These are phyloP conservation scores for Silurus asotus DNA, from an alignment of 2,113 vertebrate genomes.

Conservation along the genomic window DNA sequence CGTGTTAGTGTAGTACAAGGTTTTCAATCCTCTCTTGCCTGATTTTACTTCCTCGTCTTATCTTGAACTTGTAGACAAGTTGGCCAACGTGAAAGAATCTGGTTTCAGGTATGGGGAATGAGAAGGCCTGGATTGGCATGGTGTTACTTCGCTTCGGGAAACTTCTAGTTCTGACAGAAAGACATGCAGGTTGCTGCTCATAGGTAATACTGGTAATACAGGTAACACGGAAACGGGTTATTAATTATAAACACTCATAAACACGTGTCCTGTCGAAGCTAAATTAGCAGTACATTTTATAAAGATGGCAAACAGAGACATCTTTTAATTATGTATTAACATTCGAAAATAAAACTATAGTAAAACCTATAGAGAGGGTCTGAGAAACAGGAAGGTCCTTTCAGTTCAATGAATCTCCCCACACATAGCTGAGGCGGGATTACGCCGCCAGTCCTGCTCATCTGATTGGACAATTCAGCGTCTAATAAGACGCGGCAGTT, in stretches of 20 bases:
- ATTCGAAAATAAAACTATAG: background rate
- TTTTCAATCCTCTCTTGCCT: conserved; percentile 66
- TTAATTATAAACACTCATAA: background rate
- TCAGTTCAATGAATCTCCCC: background rate
- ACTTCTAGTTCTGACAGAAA: conserved; percentile 14
- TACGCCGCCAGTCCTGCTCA: background rate
- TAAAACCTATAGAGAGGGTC: background rate
- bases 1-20: background rate
- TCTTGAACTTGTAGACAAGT: conserved; percentile 82
- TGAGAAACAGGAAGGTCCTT: background rate
- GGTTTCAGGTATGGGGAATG: conserved; percentile 78
- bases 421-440: background rate
- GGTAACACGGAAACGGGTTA: too few relatives aligned
- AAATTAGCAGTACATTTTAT: background rate
- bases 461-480: conserved; percentile 54
- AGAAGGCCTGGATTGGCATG: conserved; percentile 80
- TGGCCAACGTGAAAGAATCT: conserved; percentile 78
- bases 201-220: background rate
- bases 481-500: conserved; percentile 56
- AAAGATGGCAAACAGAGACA: background rate
- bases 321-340: background rate
- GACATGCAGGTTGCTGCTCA: background rate
- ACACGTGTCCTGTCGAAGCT: background rate
- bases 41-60: conserved; percentile 74
- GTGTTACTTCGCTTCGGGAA: background rate